Evolutionary conservation across 1,140 invertebrate genomes (phyloP).

Genomic region (Anastrepha obliqua): DNA sequence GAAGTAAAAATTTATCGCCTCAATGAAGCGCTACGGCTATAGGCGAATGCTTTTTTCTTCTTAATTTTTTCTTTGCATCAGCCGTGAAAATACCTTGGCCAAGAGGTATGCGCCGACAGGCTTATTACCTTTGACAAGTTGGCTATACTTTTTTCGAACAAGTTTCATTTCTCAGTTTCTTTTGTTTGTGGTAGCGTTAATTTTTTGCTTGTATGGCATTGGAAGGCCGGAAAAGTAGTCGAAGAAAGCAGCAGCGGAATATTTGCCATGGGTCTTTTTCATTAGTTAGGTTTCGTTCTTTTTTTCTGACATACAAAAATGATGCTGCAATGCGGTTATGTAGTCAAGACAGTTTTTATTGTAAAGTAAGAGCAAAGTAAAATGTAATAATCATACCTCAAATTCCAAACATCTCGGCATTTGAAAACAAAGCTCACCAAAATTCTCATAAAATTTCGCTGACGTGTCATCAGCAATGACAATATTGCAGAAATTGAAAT

Average conservation of each 20-base stretch:
- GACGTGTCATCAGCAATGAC: conserved; percentile 27
- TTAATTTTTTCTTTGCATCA: background rate
- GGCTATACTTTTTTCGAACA: background rate
- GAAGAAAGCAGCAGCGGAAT: background rate
- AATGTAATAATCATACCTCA: conserved; percentile 19
- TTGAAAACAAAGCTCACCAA: conserved; percentile 18
- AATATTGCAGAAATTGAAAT: background rate
- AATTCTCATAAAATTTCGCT: conserved; percentile 2
- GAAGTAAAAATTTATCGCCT: conserved; percentile 41
- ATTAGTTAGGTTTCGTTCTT: no score
- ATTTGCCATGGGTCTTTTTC: background rate
- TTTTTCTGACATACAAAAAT: background rate
- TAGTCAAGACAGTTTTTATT: background rate
- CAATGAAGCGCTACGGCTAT: conserved; percentile 29
- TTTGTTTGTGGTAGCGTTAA: conserved; percentile 34
- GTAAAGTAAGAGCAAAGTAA: background rate
- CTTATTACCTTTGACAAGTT: conserved; percentile 47
- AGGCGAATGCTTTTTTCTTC: background rate
- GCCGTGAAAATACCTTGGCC: background rate
- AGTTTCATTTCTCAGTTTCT: background rate
- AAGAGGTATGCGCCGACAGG: conserved; percentile 17
- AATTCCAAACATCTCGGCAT: conserved; percentile 34
- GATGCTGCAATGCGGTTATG: background rate
- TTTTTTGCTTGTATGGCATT: conserved; percentile 25
- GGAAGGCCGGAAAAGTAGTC: background rate